These are phyloP conservation scores for Amazona ochrocephala DNA, from an alignment of 2,797 vertebrate genomes.

Conservation along the genomic window DNA sequence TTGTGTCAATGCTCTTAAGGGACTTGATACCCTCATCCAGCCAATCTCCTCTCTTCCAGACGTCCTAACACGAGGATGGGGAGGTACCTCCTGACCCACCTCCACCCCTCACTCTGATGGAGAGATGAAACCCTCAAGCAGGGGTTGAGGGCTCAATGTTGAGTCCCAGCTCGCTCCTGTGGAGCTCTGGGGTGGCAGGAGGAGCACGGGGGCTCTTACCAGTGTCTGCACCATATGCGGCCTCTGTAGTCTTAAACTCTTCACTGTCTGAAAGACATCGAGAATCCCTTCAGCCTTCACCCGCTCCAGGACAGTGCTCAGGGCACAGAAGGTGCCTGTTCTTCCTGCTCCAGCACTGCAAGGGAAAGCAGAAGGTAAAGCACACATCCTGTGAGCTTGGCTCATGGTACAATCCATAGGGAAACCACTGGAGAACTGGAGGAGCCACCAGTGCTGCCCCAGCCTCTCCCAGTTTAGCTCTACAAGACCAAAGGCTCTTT, in stretches of 20 bases:
- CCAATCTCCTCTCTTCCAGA: background rate
- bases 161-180: background rate
- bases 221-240: constrained; percentile 99
- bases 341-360: constrained; percentile 93
- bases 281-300: constrained; percentile 98
- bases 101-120: background rate
- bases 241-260: constrained; percentile 96
- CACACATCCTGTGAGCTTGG: background rate
- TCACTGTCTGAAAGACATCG: constrained; percentile 99
- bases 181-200: background rate
- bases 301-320: constrained; percentile 96
- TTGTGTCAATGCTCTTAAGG: background rate
- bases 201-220: constrained; percentile 74
- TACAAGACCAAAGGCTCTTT: background rate
- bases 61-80: background rate
- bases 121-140: background rate
- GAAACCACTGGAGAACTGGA: accelerated
- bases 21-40: background rate
- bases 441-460: background rate
- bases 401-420: background rate
- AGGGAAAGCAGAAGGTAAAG: constrained; percentile 24
- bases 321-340: constrained; percentile 96
- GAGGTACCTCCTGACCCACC: background rate
- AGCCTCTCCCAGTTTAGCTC: background rate
- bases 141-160: background rate